Evolutionary conservation across 2,888 invertebrate species (phyloP).

Genomic region (Eupsilia transversa): DNA sequence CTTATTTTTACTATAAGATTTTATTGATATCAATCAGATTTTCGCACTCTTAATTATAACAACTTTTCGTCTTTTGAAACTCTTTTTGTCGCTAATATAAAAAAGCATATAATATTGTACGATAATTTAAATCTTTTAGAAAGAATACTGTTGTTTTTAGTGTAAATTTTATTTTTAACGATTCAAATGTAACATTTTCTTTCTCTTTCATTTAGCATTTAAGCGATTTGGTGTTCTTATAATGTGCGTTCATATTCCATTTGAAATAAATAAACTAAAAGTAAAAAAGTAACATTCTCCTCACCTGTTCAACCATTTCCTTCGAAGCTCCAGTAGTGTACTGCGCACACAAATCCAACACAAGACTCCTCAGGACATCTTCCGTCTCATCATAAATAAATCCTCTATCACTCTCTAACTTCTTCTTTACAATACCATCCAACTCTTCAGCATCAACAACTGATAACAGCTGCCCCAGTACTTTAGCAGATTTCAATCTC

Average conservation of each 20-base stretch:
- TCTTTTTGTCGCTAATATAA: background rate
- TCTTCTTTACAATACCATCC: slow-evolving; percentile 83
- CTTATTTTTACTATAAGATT: too few species aligned
- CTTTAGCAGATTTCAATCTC: slow-evolving; percentile 93
- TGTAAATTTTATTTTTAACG: too few species aligned
- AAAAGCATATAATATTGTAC: too few species aligned
- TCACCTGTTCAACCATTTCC: slow-evolving; percentile 93
- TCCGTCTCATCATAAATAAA: slow-evolving; percentile 92
- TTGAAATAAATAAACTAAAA: background rate
- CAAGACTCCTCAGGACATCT: slow-evolving; percentile 91
- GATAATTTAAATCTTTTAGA: too few species aligned
- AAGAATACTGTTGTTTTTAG: too few species aligned
- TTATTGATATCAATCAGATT: too few species aligned
- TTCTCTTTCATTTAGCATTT: too few species aligned
- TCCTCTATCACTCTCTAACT: slow-evolving; percentile 84
- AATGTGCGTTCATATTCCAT: too few species aligned
- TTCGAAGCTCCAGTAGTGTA: slow-evolving; percentile 92
- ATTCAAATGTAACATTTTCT: too few species aligned
- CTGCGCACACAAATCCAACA: slow-evolving; percentile 94
- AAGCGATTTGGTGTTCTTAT: too few species aligned
- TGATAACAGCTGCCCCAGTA: slow-evolving; percentile 93
- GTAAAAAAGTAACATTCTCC: slow-evolving; percentile 21
- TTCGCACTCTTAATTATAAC: background rate
- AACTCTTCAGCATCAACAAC: slow-evolving; percentile 92
- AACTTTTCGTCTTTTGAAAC: background rate